Base-by-base conservation (phyloP, 2,797 vertebrate species). In the Bufotes viridis region DNA sequence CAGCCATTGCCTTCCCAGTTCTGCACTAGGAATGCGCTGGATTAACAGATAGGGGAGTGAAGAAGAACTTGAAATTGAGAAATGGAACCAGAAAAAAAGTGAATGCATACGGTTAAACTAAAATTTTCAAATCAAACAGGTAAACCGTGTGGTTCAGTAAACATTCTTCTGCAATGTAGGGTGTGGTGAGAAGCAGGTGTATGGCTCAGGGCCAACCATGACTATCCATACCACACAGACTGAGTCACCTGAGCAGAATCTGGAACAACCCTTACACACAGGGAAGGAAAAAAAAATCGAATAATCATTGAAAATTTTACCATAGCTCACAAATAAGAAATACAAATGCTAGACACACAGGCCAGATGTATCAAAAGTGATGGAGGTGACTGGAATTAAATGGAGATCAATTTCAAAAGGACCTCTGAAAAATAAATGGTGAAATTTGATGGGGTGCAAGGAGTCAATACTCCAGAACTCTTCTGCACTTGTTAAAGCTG, bases 151-250 rank as follows among this genome's bases (percentile, higher is more conserved):
- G 74, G 12, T n/a, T 65, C 65, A 65, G 76, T 65, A 81, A 74
- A 72, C 12, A 94, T 94, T 87, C 58, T 65, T 65, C 80, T 34
- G 93, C 93, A 92, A 92, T 34, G 1, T 7, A 89, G 93, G 94
- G 95, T 93, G 94, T 94, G 94, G 94, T 91, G 93, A 82, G 10
- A 0, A 93, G 93, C 94, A 96, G 95, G 95, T 96, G 94, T 92
- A 93, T 89, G 94, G 93, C 92, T 70, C 10, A 0, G 61, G 51
- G 11, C 93, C 94, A 95, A 10, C 29, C 91, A 94, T 90, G 92
- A 92, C 93, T 93, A 91, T 90, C 93, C 95, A 94, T 96, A 91
- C 94, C 94, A 91, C n/a, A 91, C 87, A 82, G 83, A n/a, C 88
- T 92, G 84, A 94, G 92, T 95, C 94, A 95, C 87, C 11, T 57